phyloP scores from a whole-genome alignment of 2,888 invertebrate species.

The Drosophila tripunctata region DNA sequence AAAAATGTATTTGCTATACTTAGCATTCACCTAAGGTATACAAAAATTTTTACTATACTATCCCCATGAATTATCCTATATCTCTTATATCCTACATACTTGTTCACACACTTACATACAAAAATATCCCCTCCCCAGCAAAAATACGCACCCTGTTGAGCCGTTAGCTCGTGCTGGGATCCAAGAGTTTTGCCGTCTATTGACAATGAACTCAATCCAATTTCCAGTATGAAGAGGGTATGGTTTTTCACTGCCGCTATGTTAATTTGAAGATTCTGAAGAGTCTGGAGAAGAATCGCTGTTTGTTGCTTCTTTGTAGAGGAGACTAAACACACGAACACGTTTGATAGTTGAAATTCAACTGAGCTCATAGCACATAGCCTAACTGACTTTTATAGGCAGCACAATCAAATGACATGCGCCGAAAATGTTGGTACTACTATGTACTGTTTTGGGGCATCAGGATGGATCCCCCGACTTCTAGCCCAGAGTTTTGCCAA shows the following conservation, averaged over 20 bases:
- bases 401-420: slow-evolving; percentile 73
- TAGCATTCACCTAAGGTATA: too few species aligned
- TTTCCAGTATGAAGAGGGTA: slow-evolving; percentile 1
- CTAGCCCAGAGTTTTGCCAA: not conserved
- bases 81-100: not conserved
- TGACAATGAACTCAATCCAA: slow-evolving; percentile 39
- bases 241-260: too few species aligned
- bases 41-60: too few species aligned
- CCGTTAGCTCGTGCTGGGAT: slow-evolving; percentile 50
- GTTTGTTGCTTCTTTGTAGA: slow-evolving; percentile 17
- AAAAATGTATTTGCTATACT: too few species aligned
- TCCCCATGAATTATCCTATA: too few species aligned
- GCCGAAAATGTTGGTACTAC: slow-evolving; percentile 57
- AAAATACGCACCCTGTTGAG: slow-evolving; percentile 55
- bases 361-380: slow-evolving; percentile 75
- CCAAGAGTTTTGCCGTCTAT: slow-evolving; percentile 48
- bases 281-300: slow-evolving; percentile 8
- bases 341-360: slow-evolving; percentile 71
- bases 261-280: too few species aligned
- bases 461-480: slow-evolving; percentile 30
- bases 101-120: not conserved
- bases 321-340: slow-evolving; percentile 48
- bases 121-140: not conserved
- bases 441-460: slow-evolving; percentile 33
- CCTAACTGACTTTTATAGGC: slow-evolving; percentile 76